phyloP scores from a whole-genome alignment of 1,140 invertebrate species.

The Anadara kagoshimensis region DNA sequence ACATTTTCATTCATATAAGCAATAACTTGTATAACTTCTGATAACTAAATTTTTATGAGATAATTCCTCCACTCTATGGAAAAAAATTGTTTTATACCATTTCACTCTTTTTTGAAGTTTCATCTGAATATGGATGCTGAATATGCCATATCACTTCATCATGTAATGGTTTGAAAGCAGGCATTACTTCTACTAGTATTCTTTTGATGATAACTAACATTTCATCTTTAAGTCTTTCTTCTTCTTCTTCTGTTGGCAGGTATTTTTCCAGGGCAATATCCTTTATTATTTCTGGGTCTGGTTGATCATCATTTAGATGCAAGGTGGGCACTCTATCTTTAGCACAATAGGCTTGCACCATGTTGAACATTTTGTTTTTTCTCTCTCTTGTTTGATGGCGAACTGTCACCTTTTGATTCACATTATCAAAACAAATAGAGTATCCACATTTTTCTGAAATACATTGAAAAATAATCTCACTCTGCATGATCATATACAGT shows the following conservation, averaged over 20 bases:
- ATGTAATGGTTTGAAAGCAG: constrained; percentile 7
- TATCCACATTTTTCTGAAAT: no score
- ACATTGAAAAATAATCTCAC: no score
- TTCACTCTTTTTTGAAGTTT: constrained; percentile 24
- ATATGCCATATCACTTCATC: constrained; percentile 14
- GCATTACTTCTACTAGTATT: constrained; percentile 10
- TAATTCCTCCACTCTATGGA: no score
- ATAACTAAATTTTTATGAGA: no score
- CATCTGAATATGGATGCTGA: constrained; percentile 2
- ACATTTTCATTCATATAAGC: no score
- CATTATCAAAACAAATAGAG: no score
- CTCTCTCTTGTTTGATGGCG: no score
- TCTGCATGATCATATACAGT: no score
- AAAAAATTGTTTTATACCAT: constrained; percentile 2
- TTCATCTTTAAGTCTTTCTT: constrained; percentile 18
- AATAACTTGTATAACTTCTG: no score
- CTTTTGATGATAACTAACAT: constrained; percentile 14
- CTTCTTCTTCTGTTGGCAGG: constrained; percentile 19
- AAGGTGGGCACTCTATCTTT: constrained; percentile 14
- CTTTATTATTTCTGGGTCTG: constrained; percentile 6
- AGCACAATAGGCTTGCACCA: no score
- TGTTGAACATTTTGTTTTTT: no score
- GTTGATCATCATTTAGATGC: constrained; percentile 2
- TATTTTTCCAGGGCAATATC: constrained; percentile 14
- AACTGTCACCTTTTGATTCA: no score